Base-by-base conservation (phyloP, 2,888 invertebrate species). In the Tetranychus truncatus region DNA sequence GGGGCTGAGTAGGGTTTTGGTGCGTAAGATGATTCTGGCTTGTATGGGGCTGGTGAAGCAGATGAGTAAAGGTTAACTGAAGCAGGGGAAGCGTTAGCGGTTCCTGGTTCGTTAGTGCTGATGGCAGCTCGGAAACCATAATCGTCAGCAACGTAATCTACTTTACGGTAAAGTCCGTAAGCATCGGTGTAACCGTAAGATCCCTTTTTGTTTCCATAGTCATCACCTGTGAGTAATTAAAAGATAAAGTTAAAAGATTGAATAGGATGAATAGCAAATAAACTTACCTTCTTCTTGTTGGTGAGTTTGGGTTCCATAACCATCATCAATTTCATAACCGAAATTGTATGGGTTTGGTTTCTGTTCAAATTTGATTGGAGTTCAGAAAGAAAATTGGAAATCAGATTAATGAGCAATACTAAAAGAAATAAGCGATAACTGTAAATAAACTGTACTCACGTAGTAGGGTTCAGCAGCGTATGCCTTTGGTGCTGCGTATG, bases 381-480 rank as follows among this genome's bases (percentile, higher is more conserved):
- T 24, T 24, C 24, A 24, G 24, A 24, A 24, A 1, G 24, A 24
- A 24, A 24, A 2, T 24, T 24, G 4, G 5, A 34, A 34, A 34
- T 34, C 34, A 55, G 55, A 55, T 9, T 55, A 55, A 55, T 15
- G 7, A 15, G 7, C 11, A 55, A 15, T 1, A 55, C 11, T 55
- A 9, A 55, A 55, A 55, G 11, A 15, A 8, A 55, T 55, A 15
- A 15, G 93, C 0, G 80, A 78, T 85, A 90, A 90, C 72, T 34
- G 77, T 76, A 66, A 73, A 34, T 34, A 20, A 15, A 66, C 6
- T 87, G 90, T 91, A 81, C 87, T 91, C 0, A 88, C 84, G n/a
- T 84, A 83, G 90, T 90, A 91, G 84, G 91, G 91, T 81, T 89
- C 89, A 78, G 85, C 84, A 74, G 34, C 34, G 34, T 34, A 91